Conservation (phyloP, 2,113 vertebrate species). For the Pelusios castaneus region DNA sequence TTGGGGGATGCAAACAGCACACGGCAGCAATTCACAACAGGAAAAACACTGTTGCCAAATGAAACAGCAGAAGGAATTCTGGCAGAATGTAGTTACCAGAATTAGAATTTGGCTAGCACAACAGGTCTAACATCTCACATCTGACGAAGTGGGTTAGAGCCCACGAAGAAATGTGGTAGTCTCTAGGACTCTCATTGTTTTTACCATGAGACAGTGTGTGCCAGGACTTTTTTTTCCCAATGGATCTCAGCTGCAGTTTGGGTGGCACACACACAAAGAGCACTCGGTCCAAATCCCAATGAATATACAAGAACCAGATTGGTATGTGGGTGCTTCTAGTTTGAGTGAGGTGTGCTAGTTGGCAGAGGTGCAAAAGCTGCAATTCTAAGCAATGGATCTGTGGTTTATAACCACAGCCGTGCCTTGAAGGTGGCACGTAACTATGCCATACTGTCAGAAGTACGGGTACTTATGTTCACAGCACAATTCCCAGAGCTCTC, state of each 20-base stretch:
- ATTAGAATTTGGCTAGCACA: neutral
- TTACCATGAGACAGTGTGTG: neutral
- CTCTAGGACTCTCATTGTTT: too few species aligned
- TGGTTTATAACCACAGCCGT: neutral
- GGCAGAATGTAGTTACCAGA: neutral
- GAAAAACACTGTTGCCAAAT: neutral
- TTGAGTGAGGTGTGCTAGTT: neutral
- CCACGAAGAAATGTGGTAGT: too few species aligned
- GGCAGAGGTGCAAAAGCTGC: rapidly evolving
- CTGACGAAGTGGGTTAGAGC: too few species aligned
- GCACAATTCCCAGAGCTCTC: neutral
- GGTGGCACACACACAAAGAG: neutral
- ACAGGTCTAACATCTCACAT: neutral
- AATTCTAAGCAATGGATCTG: rapidly evolving
- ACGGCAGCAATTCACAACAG: neutral
- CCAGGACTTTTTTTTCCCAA: neutral
- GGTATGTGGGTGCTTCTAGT: neutral
- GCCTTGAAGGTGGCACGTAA: neutral
- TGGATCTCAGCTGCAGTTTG: neutral
- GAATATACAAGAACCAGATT: neutral
- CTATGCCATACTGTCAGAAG: neutral
- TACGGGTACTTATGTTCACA: neutral
- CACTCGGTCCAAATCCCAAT: neutral
- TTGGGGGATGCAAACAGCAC: neutral
- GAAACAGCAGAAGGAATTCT: neutral